phyloP scores from a whole-genome alignment of 2,113 vertebrate genomes.

The Dromiciops gliroides region DNA sequence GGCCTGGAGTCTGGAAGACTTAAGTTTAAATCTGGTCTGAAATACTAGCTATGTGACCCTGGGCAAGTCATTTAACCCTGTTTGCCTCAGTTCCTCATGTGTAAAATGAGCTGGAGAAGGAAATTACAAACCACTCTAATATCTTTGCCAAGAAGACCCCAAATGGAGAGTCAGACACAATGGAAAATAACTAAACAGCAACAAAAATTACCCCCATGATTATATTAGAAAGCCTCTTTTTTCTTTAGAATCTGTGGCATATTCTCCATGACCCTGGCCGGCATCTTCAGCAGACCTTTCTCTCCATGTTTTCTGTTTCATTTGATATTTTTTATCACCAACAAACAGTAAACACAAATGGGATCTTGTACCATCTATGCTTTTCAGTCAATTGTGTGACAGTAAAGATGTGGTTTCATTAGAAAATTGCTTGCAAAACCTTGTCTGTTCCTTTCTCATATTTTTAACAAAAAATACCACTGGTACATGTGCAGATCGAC shows the following conservation, averaged over 20 bases:
- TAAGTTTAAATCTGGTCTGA: too few species aligned
- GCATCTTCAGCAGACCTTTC: neutral
- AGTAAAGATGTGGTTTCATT: neutral
- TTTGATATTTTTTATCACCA: neutral
- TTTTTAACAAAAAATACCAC: neutral
- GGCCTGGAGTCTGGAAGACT: too few species aligned
- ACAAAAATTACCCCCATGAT: too few species aligned
- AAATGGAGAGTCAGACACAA: too few species aligned
- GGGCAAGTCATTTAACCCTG: too few species aligned
- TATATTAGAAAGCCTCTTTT: too few species aligned
- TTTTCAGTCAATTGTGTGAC: neutral
- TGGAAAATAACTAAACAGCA: too few species aligned
- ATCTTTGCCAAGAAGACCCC: too few species aligned
- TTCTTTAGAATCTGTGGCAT: neutral
- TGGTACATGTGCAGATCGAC: neutral
- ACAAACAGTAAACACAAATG: neutral
- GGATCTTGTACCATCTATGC: neutral
- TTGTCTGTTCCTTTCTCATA: neutral
- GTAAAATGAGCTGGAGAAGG: too few species aligned
- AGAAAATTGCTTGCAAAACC: neutral
- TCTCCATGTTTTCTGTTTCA: neutral
- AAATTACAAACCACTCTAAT: too few species aligned
- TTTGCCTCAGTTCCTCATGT: too few species aligned
- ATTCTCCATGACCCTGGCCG: neutral
- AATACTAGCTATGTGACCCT: too few species aligned